Base-by-base conservation (phyloP, 1,140 invertebrate species). In the Pseudomyrmex dendroicus region DNA sequence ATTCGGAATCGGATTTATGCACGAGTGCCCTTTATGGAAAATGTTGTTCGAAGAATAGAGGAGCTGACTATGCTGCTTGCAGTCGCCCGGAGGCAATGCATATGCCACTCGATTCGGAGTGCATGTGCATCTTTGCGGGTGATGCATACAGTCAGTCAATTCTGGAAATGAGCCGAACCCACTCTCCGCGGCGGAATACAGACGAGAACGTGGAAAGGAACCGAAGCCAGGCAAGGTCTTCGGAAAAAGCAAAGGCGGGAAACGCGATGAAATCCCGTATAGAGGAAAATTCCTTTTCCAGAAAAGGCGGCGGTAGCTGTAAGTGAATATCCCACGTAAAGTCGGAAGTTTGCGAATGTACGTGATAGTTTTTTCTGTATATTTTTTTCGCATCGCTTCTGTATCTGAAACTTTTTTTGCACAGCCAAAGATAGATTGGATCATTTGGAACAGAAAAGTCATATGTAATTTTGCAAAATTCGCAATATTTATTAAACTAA, bases 101-200 rank as follows among this genome's bases (percentile, higher is more conserved):
- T 83, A 66, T 77, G 62, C 57, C 57, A 22, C 17, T 52, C 22
- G 73, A 86, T 22, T 83, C 56, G 66, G 63, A 35, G 35, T 84
- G 82, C 84, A 86, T 82, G 66, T 82, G 68, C 67, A 86, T 85
- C 76, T 64, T 76, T 22, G 54, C 61, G 5, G 35, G 46, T 20
- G 56, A 8, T 70, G 84, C 77, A 86, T 78, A 86, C 56, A 84
- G 50, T 83, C 67, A 62, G 50, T 83, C 67, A 62, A 84, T 86
- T 84, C 82, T 78, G 67, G 56, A 78, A 86, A 86, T 83, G 82
- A 66, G 59, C 44, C 74, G 80, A 86, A 86, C 54, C 52, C 68
- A 73, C 44, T 67, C 77, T 61, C 66, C 68, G 22, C 44, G 13
- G 35, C 67, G 15, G 57, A 52, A 74, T 44, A 82, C 56, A 86